Evolutionary conservation across 2,888 invertebrate species (phyloP).

Genomic region (Lingula anatina): DNA sequence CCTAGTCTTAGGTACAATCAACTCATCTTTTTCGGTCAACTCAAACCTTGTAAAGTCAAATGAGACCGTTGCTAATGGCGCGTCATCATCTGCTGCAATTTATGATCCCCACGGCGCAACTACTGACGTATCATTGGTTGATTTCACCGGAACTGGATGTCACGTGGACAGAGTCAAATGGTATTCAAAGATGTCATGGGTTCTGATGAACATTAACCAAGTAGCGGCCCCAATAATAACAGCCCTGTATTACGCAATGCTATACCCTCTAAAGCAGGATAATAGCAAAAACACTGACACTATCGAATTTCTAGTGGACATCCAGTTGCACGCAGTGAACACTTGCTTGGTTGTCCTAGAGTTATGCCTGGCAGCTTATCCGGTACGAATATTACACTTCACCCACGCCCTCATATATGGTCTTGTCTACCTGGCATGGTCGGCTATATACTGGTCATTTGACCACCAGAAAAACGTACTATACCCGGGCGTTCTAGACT

Average conservation of each 20-base stretch:
- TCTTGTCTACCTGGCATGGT: constrained; percentile 22
- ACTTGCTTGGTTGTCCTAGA: constrained; percentile 25
- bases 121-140: too few relatives aligned
- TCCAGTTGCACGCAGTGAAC: constrained; percentile 32
- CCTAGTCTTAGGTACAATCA: too few relatives aligned
- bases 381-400: constrained; percentile 28
- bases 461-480: constrained; percentile 31
- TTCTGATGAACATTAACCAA: constrained; percentile 22
- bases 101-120: too few relatives aligned
- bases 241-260: constrained; percentile 26
- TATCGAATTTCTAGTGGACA: constrained; percentile 12
- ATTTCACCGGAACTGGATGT: too few relatives aligned
- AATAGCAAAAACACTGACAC: too few relatives aligned
- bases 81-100: too few relatives aligned
- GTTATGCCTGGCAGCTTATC: constrained; percentile 21
- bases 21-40: too few relatives aligned
- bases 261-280: constrained; percentile 17
- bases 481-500: constrained; percentile 37
- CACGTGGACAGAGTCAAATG: constrained; percentile 10
- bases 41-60: too few relatives aligned
- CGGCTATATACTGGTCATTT: constrained; percentile 27
- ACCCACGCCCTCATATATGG: constrained; percentile 26
- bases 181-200: constrained; percentile 31
- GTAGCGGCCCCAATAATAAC: constrained; percentile 29
- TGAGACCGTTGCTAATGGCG: too few relatives aligned